Base-by-base conservation (phyloP, 2,113 vertebrate genomes). In the Tympanuchus pallidicinctus region DNA sequence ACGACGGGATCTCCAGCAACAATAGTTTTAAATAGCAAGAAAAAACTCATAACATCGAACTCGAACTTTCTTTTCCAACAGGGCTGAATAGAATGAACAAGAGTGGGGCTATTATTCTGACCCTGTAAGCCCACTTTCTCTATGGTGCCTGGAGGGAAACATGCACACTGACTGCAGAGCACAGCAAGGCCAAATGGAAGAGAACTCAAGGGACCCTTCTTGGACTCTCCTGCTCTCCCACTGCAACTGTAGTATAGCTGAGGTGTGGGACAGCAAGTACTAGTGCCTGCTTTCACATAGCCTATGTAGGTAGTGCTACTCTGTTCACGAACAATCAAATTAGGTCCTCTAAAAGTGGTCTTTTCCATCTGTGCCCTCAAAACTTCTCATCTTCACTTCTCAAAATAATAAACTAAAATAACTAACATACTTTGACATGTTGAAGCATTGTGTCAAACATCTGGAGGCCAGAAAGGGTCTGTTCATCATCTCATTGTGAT, bases 131-230 rank as follows among this genome's bases (percentile, higher is more conserved):
- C 60, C 24, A 54, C 34, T 42, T 74, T 45, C 17, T 21, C 67
- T 36, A 65, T 0, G 0, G 5, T 13, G 13, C 13, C 56, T 40
- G 27, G 32, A 57, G 32, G 22, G 45, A 47, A 83, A 18, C 57
- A 18, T 2, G 0, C 22, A 40, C 4, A 5, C 8, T 52, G 43
- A 5, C 74, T 73, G 40, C 42, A 64, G 36, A 76, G 7, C 11
- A 10, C 52, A 45, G 38, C 32, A 40, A 57, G 82, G 15, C 7
- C 86, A 65, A 78, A 70, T 12, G n/a, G 5, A 32, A 16, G 32
- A 20, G 32, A 43, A 71, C 6, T 22, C 36, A n/a, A 38, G 40
- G 43, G 7, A 20, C 2, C 0, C 1, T 6, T 5, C 11, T 8
- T 63, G 34, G 60, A 10, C 30, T 19, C 19, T 60, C 11, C 22